Conservation (phyloP, 2,888 invertebrate species). For the Lobophora halterata region DNA sequence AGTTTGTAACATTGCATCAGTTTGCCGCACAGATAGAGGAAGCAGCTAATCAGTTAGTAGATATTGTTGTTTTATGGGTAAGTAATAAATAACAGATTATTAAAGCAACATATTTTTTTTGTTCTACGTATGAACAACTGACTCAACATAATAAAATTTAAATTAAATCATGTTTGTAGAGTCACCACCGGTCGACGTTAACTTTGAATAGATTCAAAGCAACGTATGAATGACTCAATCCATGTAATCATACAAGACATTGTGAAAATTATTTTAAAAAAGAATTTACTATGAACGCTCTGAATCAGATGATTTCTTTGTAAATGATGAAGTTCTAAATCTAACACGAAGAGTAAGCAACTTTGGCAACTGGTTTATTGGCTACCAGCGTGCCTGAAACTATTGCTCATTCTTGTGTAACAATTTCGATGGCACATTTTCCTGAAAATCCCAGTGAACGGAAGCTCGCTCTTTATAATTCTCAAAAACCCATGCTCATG, state of each 20-base stretch:
- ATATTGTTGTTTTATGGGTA: neutral
- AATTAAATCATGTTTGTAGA: slow-evolving; percentile 24
- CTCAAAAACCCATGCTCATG: too few relatives aligned
- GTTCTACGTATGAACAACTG: slow-evolving; percentile 16
- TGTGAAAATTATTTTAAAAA: neutral
- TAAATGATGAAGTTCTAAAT: slow-evolving; percentile 14
- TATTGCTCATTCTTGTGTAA: neutral
- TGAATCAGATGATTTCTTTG: neutral
- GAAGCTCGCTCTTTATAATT: too few relatives aligned
- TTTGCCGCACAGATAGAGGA: neutral
- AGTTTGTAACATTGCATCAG: slow-evolving; percentile 11
- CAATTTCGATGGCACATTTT: too few relatives aligned
- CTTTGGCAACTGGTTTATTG: slow-evolving; percentile 9
- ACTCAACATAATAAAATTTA: slow-evolving; percentile 26
- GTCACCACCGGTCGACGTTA: slow-evolving; percentile 14
- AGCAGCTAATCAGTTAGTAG: slow-evolving; percentile 4
- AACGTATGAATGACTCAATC: slow-evolving; percentile 19
- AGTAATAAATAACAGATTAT: neutral
- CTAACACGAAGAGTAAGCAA: slow-evolving; percentile 4
- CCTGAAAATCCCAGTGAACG: too few relatives aligned
- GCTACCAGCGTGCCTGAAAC: too few relatives aligned
- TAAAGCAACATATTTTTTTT: neutral
- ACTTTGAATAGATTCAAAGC: slow-evolving; percentile 12
- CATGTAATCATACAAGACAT: neutral
- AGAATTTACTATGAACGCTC: neutral